phyloP scores from a whole-genome alignment of 35 echinoderm and acorn worm species.

The Eucidaris tribuloides region DNA sequence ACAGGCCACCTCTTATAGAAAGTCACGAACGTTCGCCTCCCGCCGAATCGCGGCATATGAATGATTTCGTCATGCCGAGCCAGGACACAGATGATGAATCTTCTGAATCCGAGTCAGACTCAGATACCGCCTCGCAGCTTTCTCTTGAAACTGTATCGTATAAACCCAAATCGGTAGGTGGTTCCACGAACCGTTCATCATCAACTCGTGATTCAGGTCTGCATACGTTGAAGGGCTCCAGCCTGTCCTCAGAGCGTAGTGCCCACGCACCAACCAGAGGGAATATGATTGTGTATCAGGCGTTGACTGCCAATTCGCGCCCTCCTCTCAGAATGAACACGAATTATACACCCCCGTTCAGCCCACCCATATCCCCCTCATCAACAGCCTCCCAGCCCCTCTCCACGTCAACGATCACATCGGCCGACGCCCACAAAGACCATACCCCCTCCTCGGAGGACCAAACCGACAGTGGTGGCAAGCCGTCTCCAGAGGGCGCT shows the following conservation, averaged over 20 bases:
- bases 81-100: conserved; percentile 34
- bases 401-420: conserved; percentile 3
- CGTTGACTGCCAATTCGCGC: background rate
- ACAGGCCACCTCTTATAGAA: conserved; percentile 33
- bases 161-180: conserved; percentile 3
- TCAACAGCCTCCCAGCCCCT: background rate
- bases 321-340: background rate
- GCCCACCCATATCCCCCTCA: background rate
- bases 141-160: background rate
- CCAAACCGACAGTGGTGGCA: background rate
- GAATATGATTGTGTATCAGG: conserved; percentile 2
- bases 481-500: background rate
- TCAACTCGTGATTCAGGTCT: conserved; percentile 14
- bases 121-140: background rate
- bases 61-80: conserved; percentile 3
- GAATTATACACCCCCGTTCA: background rate
- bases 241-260: conserved; percentile 2
- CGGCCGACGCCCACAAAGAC: background rate
- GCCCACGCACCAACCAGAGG: background rate
- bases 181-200: background rate
- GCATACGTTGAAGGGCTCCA: conserved; percentile 11
- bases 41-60: background rate
- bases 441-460: background rate
- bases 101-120: background rate
- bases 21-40: conserved; percentile 9